Conservation (phyloP, 2,888 invertebrate species). For the Epinotia bilunana region DNA sequence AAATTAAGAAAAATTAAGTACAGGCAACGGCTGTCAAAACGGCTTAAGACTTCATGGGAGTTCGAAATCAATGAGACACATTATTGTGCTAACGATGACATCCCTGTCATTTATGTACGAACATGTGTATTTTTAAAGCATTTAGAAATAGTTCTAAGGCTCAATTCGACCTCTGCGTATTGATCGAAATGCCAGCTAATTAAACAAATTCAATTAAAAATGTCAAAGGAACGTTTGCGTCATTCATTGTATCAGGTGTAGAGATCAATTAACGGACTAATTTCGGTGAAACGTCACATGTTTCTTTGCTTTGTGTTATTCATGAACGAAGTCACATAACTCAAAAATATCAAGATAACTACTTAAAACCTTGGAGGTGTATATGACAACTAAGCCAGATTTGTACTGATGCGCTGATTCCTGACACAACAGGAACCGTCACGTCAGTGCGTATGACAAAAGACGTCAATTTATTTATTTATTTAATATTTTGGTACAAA, state of each 20-base stretch:
- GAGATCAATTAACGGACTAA: slow-evolving; percentile 55
- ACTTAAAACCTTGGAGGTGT: no score
- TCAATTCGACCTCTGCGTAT: slow-evolving; percentile 5
- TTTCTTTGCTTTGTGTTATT: slow-evolving; percentile 15
- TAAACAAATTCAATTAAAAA: slow-evolving; percentile 57
- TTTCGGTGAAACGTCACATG: slow-evolving; percentile 27
- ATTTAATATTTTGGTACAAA: no score
- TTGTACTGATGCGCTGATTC: no score
- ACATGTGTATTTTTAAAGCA: slow-evolving; percentile 28
- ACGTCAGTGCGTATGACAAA: no score
- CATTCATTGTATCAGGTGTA: slow-evolving; percentile 51
- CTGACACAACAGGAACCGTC: no score
- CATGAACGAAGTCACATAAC: slow-evolving; percentile 6
- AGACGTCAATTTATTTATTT: no score
- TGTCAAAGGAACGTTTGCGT: slow-evolving; percentile 56
- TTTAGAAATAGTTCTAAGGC: slow-evolving; percentile 23
- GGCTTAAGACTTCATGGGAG: not conserved
- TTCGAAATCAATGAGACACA: not conserved
- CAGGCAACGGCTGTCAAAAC: no score
- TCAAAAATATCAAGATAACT: no score
- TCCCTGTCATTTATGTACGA: not conserved
- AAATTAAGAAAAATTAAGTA: no score
- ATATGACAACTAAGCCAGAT: no score
- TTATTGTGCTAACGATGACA: not conserved
- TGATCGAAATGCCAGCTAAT: slow-evolving; percentile 59